These are phyloP conservation scores for Cydia fagiglandana DNA, from an alignment of 1,140 invertebrate species.

Conservation along the genomic window DNA sequence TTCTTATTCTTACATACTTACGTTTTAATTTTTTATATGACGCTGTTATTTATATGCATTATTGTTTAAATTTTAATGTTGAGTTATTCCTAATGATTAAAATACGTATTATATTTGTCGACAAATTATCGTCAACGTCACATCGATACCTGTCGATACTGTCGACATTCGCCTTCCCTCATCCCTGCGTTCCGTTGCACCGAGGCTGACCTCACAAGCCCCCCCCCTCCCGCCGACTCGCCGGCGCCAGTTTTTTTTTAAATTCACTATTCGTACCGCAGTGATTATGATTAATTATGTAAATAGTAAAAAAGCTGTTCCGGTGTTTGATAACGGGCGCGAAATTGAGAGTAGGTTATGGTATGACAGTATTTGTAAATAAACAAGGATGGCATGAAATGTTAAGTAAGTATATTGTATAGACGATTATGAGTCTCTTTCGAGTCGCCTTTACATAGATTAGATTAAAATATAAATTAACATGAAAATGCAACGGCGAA, in stretches of 20 bases:
- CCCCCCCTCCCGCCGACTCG: slow-evolving; percentile 34
- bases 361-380: slow-evolving; percentile 23
- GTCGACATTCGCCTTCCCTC: slow-evolving; percentile 9
- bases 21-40: too few species aligned
- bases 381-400: not conserved
- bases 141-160: not conserved
- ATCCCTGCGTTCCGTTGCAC: slow-evolving; percentile 50
- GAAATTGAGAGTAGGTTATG: slow-evolving; percentile 21
- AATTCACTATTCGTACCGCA: slow-evolving; percentile 8
- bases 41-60: too few species aligned
- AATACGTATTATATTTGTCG: not conserved
- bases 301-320: slow-evolving; percentile 25
- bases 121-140: not conserved
- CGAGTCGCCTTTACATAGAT: not conserved
- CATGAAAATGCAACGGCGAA: too few species aligned
- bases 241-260: slow-evolving; percentile 24
- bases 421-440: not conserved
- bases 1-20: too few species aligned
- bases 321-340: not conserved
- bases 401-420: not conserved
- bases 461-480: not conserved
- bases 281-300: slow-evolving; percentile 26
- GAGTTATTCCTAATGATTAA: too few species aligned
- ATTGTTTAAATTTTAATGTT: too few species aligned
- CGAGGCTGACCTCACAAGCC: slow-evolving; percentile 64